phyloP scores from a whole-genome alignment of 2,797 vertebrate genomes.

The Hippoglossus hippoglossus region DNA sequence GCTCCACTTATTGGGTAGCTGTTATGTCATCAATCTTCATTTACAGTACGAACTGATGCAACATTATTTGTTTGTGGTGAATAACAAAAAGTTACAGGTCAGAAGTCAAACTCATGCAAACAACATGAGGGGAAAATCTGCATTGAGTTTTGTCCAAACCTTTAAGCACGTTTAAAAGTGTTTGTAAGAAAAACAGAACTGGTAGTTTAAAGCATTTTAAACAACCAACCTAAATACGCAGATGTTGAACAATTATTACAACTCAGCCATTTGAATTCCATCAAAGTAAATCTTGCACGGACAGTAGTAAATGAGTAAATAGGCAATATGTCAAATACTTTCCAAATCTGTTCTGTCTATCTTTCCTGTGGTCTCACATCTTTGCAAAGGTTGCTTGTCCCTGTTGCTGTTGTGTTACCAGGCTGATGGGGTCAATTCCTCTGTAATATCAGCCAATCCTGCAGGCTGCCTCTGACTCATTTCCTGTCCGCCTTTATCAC shows the following conservation, averaged over 20 bases:
- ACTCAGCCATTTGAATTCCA: background rate
- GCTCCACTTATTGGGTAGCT: too few relatives aligned
- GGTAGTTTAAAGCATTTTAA: background rate
- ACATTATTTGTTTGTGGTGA: background rate
- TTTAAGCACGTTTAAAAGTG: background rate
- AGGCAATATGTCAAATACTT: too few relatives aligned
- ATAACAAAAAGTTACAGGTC: background rate
- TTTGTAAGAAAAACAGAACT: background rate
- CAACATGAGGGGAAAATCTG: background rate
- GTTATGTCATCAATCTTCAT: too few relatives aligned
- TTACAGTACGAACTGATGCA: background rate
- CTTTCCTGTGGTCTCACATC: background rate
- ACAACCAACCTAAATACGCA: background rate
- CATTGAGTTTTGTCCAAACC: background rate
- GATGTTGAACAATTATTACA: background rate
- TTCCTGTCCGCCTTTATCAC: conserved; percentile 44
- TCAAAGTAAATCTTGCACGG: too few relatives aligned
- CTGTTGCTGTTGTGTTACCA: background rate
- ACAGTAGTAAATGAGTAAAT: too few relatives aligned
- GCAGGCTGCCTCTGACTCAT: conserved; percentile 45
- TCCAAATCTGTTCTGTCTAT: background rate
- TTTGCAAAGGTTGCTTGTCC: conserved; percentile 9
- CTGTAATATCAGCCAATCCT: conserved; percentile 28
- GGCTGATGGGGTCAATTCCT: conserved; percentile 20
- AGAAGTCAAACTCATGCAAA: background rate